phyloP scores from a whole-genome alignment of 2,888 invertebrate species.

The Hydrotaea diabolus region DNA sequence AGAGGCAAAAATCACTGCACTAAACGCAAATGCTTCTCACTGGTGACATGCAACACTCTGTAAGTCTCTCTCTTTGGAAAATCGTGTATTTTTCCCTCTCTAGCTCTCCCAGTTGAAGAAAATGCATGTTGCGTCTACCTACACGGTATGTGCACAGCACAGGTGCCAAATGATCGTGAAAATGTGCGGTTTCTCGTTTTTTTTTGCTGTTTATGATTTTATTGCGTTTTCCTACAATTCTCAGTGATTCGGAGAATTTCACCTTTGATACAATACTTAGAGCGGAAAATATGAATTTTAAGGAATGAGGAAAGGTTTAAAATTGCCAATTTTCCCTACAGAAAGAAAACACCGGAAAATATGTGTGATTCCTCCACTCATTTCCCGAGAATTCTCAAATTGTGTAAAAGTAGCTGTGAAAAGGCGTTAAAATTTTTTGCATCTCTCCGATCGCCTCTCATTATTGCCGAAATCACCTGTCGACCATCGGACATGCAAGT shows the following conservation, averaged over 20 bases:
- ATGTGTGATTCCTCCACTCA: neutral
- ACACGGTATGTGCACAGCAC: no score
- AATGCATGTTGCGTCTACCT: no score
- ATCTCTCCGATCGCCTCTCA: neutral
- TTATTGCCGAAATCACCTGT: no score
- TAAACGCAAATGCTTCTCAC: neutral
- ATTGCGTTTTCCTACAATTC: conserved; percentile 12
- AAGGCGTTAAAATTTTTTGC: neutral
- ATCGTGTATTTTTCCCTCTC: neutral
- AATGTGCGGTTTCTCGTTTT: neutral
- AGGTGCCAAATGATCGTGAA: conserved; percentile 51
- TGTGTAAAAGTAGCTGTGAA: conserved; percentile 40
- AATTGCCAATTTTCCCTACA: neutral
- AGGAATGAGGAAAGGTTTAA: neutral
- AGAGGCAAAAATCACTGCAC: conserved; percentile 3
- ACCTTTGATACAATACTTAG: neutral
- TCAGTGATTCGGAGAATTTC: conserved; percentile 35
- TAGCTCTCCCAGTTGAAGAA: neutral
- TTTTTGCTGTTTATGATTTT: neutral
- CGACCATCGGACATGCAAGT: no score
- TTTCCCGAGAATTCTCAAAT: conserved; percentile 47
- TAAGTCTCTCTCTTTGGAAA: no score
- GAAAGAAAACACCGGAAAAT: neutral
- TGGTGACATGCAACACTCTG: no score
- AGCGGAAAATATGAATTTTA: conserved; percentile 37